Percentiles rank a stretch among this genome's conserved stretches.
phyloP scores from a whole-genome alignment of 2,113 vertebrate species.

The Ahaetulla prasina region DNA sequence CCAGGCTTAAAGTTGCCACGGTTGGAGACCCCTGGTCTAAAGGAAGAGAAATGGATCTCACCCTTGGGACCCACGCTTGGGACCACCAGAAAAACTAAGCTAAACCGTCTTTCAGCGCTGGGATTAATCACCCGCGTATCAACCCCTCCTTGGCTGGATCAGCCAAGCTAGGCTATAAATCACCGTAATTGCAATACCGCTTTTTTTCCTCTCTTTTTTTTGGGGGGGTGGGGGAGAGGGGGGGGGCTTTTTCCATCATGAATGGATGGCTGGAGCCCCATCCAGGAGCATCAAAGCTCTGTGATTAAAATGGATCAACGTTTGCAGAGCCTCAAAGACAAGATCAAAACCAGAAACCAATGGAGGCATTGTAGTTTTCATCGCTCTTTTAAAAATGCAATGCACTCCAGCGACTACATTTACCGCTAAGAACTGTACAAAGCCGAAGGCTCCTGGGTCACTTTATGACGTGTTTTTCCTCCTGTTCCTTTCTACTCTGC shows the following conservation, averaged over 20 bases:
- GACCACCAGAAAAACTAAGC: constrained; percentile 23
- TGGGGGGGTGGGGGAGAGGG: too few species aligned
- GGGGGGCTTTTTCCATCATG: neutral
- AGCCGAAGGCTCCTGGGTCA: constrained; percentile 14
- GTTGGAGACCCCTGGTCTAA: too few species aligned
- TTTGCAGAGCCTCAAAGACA: constrained; percentile 29
- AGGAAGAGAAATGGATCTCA: constrained; percentile 4
- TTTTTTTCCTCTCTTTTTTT: neutral
- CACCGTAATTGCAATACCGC: constrained; percentile 28
- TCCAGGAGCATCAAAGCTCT: constrained; percentile 42
- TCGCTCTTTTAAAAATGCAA: constrained; percentile 37
- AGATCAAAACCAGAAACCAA: constrained; percentile 42
- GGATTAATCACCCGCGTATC: constrained; percentile 47
- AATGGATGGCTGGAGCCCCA: constrained; percentile 7
- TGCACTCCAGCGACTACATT: constrained; percentile 22
- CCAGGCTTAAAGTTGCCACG: too few species aligned
- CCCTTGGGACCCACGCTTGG: neutral
- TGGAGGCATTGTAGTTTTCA: constrained; percentile 48
- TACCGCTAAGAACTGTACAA: constrained; percentile 48
- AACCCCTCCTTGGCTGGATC: constrained; percentile 21
- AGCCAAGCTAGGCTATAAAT: constrained; percentile 44
- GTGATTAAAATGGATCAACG: constrained; percentile 50
- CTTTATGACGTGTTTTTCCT: constrained; percentile 34
- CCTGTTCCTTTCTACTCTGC: neutral
- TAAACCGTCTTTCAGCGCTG: constrained; percentile 19